phyloP scores from a whole-genome alignment of 92 coral and sea anemone species.

The Parazoanthus atlanticus region DNA sequence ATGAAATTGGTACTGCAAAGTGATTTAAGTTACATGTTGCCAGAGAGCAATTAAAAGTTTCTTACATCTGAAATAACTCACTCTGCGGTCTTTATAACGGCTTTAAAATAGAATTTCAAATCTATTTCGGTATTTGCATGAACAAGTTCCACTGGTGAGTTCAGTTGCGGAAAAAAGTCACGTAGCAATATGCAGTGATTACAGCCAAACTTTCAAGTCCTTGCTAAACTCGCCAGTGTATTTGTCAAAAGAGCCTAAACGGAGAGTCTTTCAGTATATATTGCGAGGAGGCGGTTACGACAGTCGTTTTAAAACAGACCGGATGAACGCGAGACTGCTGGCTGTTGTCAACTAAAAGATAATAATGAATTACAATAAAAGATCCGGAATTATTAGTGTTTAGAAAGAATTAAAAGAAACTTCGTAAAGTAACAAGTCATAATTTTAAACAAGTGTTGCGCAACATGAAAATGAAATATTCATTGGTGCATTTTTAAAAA shows the following conservation, averaged over 20 bases:
- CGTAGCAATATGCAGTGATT: background rate
- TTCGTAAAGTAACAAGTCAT: background rate
- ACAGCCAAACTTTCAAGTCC: background rate
- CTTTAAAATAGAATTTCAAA: background rate
- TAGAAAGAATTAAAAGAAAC: background rate
- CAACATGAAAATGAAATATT: slow-evolving; percentile 1
- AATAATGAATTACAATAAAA: background rate
- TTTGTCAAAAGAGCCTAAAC: background rate
- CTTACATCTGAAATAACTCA: background rate
- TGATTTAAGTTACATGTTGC: background rate
- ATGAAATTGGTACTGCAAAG: background rate
- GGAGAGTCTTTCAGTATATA: background rate
- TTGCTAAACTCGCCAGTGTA: background rate
- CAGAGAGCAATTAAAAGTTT: background rate
- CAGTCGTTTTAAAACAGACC: background rate
- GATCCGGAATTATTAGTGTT: background rate
- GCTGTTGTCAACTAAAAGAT: background rate
- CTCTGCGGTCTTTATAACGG: too few relatives aligned
- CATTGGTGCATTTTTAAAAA: background rate
- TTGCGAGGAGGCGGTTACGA: background rate
- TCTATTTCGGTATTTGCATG: background rate
- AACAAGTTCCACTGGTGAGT: background rate
- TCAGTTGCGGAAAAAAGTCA: background rate
- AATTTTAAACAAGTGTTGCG: background rate
- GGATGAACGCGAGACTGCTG: background rate